phyloP scores from a whole-genome alignment of 2,797 vertebrate genomes.

The Manis javanica region DNA sequence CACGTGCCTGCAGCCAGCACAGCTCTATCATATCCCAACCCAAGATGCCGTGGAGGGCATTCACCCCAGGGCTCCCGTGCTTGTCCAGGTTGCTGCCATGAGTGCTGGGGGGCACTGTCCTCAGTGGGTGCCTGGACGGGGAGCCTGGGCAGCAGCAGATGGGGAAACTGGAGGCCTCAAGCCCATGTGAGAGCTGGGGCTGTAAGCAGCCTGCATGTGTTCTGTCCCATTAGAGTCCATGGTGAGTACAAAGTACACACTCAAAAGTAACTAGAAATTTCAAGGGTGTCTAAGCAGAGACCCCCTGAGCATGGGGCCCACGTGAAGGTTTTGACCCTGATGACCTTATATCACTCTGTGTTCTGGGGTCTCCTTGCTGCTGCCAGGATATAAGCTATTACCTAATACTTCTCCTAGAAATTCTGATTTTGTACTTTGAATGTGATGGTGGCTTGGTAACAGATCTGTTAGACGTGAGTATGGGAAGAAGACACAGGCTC shows the following conservation, averaged over 20 bases:
- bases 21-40: background rate
- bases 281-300: background rate
- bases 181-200: rapidly evolving
- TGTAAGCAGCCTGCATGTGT: rapidly evolving
- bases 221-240: background rate
- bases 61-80: background rate
- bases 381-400: background rate
- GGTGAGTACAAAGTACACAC: background rate
- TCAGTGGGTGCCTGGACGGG: background rate
- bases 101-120: background rate
- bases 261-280: background rate
- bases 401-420: background rate
- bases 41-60: rapidly evolving
- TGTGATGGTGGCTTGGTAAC: background rate
- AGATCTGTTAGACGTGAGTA: background rate
- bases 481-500: rapidly evolving
- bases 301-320: background rate
- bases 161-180: background rate
- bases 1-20: background rate
- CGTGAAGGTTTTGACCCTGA: background rate
- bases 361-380: no score
- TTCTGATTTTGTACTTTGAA: background rate
- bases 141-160: background rate
- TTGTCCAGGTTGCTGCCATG: rapidly evolving
- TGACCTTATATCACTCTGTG: background rate